Conservation (phyloP, 1,140 invertebrate genomes). For the Drosophila santomea region DNA sequence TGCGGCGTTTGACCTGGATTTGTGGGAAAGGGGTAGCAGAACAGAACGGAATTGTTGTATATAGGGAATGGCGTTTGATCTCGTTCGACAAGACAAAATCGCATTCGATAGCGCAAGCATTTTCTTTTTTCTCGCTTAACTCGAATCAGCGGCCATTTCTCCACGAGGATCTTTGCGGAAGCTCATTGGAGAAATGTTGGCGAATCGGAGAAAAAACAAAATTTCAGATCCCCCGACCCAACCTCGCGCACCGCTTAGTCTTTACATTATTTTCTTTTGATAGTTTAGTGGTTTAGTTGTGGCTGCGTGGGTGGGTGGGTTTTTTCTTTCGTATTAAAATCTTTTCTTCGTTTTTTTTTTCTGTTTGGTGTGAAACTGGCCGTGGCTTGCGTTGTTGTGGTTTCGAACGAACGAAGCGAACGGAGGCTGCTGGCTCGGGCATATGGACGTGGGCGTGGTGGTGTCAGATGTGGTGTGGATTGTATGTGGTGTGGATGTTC, state of each 20-base stretch:
- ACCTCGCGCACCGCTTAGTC: slow-evolving; percentile 52
- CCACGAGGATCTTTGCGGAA: not conserved
- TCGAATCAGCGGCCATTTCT: slow-evolving; percentile 5
- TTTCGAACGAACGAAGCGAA: slow-evolving; percentile 79
- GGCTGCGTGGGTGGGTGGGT: slow-evolving; percentile 38
- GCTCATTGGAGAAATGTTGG: slow-evolving; percentile 5
- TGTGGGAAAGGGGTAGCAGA: slow-evolving; percentile 27
- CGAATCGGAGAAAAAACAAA: slow-evolving; percentile 47
- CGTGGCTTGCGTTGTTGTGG: slow-evolving; percentile 74
- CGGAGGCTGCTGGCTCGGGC: slow-evolving; percentile 72
- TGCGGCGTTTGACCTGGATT: slow-evolving; percentile 83
- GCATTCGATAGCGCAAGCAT: slow-evolving; percentile 68
- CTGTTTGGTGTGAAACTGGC: slow-evolving; percentile 77
- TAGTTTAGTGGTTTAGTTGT: slow-evolving; percentile 32
- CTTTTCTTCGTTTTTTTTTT: slow-evolving; percentile 12
- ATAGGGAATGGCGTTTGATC: slow-evolving; percentile 42
- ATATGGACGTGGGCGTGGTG: slow-evolving; percentile 63
- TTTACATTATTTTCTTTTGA: slow-evolving; percentile 7
- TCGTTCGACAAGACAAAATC: slow-evolving; percentile 47
- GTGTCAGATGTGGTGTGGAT: slow-evolving; percentile 54
- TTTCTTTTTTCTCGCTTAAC: slow-evolving; percentile 36
- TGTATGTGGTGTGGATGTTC: slow-evolving; percentile 53
- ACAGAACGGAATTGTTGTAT: slow-evolving; percentile 46
- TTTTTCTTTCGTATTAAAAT: slow-evolving; percentile 9
- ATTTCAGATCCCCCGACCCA: slow-evolving; percentile 25